Conservation (phyloP, 1,140 invertebrate species). For the Drosophila grimshawi region DNA sequence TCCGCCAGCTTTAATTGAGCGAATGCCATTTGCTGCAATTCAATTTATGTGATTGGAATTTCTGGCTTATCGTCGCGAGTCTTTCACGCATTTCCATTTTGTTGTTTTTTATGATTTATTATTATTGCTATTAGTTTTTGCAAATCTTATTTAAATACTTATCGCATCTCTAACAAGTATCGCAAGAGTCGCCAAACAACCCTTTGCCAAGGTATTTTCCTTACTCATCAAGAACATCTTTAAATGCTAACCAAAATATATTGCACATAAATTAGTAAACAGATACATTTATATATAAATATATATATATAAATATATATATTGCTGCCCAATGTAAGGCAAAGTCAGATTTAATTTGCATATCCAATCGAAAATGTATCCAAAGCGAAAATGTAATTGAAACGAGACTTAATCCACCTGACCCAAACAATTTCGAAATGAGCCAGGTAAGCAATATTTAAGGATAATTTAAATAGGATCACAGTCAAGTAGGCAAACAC, state of each 20-base stretch:
- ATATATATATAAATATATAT: not conserved
- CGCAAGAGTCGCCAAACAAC: too few relatives aligned
- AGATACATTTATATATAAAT: too few relatives aligned
- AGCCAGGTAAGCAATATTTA: slow-evolving; percentile 63
- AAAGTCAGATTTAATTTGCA: slow-evolving; percentile 31
- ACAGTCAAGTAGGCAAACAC: slow-evolving; percentile 9
- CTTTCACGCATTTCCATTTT: not conserved
- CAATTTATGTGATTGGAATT: not conserved
- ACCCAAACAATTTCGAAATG: slow-evolving; percentile 24
- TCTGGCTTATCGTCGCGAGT: not conserved
- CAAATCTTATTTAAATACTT: too few relatives aligned
- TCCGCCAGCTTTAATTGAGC: slow-evolving; percentile 60
- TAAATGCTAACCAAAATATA: too few relatives aligned
- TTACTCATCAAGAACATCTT: too few relatives aligned
- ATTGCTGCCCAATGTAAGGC: not conserved
- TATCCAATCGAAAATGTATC: not conserved
- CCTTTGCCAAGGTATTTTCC: too few relatives aligned
- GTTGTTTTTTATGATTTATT: not conserved
- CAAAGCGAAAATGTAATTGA: slow-evolving; percentile 40
- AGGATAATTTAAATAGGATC: slow-evolving; percentile 68
- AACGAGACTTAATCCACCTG: slow-evolving; percentile 36
- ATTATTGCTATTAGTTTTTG: too few relatives aligned
- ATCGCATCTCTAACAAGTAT: too few relatives aligned
- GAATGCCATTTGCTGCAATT: slow-evolving; percentile 39
- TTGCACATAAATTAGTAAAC: too few relatives aligned